A percentile compares a stretch with the other conserved stretches of the same genome.
These are phyloP conservation scores for Hybognathus amarus DNA, from an alignment of 2,797 vertebrate species.

Conservation along the genomic window DNA sequence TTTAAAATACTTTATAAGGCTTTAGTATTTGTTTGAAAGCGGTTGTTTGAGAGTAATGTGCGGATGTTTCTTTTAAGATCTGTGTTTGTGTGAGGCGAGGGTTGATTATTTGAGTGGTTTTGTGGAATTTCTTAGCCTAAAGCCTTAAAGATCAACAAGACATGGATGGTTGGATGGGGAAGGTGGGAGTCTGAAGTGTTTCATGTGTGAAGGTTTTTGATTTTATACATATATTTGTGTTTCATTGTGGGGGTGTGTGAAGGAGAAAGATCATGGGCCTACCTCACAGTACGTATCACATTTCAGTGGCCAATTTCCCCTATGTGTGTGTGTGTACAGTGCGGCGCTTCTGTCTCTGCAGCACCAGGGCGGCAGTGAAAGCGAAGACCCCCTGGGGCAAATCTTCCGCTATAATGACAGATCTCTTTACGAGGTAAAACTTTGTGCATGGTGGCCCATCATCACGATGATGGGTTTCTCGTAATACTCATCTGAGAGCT, in stretches of 20 bases:
- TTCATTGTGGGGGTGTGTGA: slow-evolving; percentile 62
- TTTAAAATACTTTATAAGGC: background rate
- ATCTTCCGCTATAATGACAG: slow-evolving; percentile 68
- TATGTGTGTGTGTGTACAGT: slow-evolving; percentile 54
- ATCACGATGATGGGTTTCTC: background rate
- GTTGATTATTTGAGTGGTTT: slow-evolving; percentile 21
- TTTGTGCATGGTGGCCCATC: slow-evolving; percentile 75
- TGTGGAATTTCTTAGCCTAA: slow-evolving; percentile 12
- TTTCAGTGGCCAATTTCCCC: slow-evolving; percentile 30
- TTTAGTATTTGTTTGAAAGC: background rate
- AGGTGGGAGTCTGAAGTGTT: slow-evolving; percentile 27
- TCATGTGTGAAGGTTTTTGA: slow-evolving; percentile 6
- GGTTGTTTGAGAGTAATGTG: background rate
- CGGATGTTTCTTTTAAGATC: background rate
- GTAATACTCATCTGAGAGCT: background rate
- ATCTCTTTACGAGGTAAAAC: slow-evolving; percentile 77
- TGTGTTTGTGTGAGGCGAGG: background rate
- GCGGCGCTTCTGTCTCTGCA: slow-evolving; percentile 64
- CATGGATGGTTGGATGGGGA: background rate
- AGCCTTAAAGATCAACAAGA: slow-evolving; percentile 28
- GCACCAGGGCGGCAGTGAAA: slow-evolving; percentile 73
- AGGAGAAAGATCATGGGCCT: slow-evolving; percentile 17
- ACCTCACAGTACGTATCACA: background rate
- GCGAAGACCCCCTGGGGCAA: slow-evolving; percentile 70
- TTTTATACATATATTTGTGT: slow-evolving; percentile 34